Percentiles rank a stretch among this genome's conserved stretches.
Evolutionary conservation across 2,113 vertebrate species (phyloP).

Genomic region (Megalops atlanticus): DNA sequence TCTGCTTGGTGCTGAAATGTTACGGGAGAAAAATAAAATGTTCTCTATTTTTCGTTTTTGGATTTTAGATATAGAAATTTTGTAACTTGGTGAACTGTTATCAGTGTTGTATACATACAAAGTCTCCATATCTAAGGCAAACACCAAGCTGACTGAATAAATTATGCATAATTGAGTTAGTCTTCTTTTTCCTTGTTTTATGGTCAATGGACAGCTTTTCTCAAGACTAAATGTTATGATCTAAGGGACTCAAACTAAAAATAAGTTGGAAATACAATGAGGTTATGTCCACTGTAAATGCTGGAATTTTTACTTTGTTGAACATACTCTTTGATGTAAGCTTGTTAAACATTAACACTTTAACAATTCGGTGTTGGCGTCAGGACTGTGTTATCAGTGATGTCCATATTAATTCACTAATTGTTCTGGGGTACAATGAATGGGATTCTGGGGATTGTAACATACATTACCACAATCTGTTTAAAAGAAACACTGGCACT

Average conservation of each 20-base stretch:
- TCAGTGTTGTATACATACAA: slow-evolving; percentile 40
- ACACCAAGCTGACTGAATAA: slow-evolving; percentile 30
- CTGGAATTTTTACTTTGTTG: neutral
- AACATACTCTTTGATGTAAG: neutral
- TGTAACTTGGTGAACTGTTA: slow-evolving; percentile 40
- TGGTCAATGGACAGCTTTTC: neutral
- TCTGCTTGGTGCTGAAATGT: slow-evolving; percentile 42
- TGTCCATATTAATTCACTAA: neutral
- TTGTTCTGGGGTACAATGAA: neutral
- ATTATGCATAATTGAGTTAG: slow-evolving; percentile 15
- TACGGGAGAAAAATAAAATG: slow-evolving; percentile 33
- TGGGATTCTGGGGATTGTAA: neutral
- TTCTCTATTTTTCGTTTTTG: slow-evolving; percentile 40
- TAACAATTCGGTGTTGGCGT: neutral
- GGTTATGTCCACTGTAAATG: neutral
- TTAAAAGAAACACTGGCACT: too few species aligned
- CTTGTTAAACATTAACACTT: neutral
- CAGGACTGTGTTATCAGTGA: neutral
- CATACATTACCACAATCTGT: neutral
- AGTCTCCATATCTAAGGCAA: slow-evolving; percentile 26
- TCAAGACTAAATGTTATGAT: slow-evolving; percentile 1
- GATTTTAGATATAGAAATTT: slow-evolving; percentile 40
- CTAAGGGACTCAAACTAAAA: neutral
- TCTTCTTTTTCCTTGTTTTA: neutral
- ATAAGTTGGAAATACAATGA: neutral